Evolutionary conservation across 2,888 invertebrate genomes (phyloP).

Genomic region (Leucoma salicis): DNA sequence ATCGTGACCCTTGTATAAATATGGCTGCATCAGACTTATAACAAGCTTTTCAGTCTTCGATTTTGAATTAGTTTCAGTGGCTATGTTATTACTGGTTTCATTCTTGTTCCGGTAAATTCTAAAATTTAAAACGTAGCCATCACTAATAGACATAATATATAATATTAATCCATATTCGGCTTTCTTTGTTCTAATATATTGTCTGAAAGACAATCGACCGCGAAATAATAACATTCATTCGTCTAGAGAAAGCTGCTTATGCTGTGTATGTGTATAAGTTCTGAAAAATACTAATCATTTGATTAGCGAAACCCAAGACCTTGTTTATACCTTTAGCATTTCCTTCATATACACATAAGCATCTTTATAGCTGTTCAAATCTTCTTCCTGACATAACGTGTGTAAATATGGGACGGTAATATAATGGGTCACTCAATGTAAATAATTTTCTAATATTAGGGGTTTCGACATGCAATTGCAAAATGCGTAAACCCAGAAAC

Average conservation of each 20-base stretch:
- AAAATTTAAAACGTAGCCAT: slow-evolving; percentile 20
- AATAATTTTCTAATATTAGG: slow-evolving; percentile 4
- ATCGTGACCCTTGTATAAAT: background rate
- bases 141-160: slow-evolving; percentile 10
- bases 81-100: background rate
- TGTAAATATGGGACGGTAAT: slow-evolving; percentile 4
- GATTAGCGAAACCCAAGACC: slow-evolving; percentile 1
- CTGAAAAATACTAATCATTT: background rate
- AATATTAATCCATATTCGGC: slow-evolving; percentile 20
- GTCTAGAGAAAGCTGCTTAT: slow-evolving; percentile 4
- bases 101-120: slow-evolving; percentile 15
- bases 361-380: slow-evolving; percentile 5
- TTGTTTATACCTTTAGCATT: slow-evolving; percentile 3
- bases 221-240: slow-evolving; percentile 1
- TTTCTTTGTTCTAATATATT: slow-evolving; percentile 8
- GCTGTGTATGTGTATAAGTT: background rate
- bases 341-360: background rate
- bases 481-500: background rate
- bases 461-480: background rate
- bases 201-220: slow-evolving; percentile 1
- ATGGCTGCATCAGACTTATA: background rate
- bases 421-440: background rate
- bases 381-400: slow-evolving; percentile 2
- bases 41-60: background rate
- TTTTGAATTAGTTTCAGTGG: background rate